phyloP scores from a whole-genome alignment of 2,113 vertebrate species.

The Craseonycteris thonglongyai region DNA sequence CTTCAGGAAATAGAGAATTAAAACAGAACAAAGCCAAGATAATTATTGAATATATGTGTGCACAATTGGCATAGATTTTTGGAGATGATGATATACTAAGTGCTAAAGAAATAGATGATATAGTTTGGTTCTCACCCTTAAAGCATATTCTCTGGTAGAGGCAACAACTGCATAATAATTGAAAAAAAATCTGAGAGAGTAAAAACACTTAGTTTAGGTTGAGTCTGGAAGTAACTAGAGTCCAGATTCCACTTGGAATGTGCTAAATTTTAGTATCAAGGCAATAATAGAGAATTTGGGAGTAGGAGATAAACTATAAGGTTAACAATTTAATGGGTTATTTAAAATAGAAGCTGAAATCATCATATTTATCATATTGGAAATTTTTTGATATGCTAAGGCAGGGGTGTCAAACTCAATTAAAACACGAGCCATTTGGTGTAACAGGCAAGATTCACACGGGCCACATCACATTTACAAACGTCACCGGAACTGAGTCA shows the following conservation, averaged over 20 bases:
- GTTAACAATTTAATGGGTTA: not conserved
- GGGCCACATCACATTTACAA: too few species aligned
- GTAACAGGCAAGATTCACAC: too few species aligned
- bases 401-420: too few species aligned
- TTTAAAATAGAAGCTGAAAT: conserved; percentile 9
- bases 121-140: not conserved
- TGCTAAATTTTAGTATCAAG: not conserved
- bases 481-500: too few species aligned
- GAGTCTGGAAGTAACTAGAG: not conserved
- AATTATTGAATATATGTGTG: not conserved
- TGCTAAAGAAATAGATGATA: not conserved
- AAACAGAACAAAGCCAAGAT: not conserved
- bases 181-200: not conserved
- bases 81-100: not conserved
- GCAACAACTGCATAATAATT: not conserved
- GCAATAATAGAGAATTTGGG: not conserved
- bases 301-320: not conserved
- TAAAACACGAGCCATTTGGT: too few species aligned
- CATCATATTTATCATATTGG: not conserved
- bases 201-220: not conserved
- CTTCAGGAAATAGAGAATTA: not conserved
- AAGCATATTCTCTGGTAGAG: not conserved
- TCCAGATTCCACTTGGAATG: not conserved
- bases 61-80: not conserved
- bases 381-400: not conserved